Evolutionary conservation across 2,797 vertebrate species (phyloP), one percentile per base, ranked within the genome.

Genomic region (Galago senegalensis): DNA sequence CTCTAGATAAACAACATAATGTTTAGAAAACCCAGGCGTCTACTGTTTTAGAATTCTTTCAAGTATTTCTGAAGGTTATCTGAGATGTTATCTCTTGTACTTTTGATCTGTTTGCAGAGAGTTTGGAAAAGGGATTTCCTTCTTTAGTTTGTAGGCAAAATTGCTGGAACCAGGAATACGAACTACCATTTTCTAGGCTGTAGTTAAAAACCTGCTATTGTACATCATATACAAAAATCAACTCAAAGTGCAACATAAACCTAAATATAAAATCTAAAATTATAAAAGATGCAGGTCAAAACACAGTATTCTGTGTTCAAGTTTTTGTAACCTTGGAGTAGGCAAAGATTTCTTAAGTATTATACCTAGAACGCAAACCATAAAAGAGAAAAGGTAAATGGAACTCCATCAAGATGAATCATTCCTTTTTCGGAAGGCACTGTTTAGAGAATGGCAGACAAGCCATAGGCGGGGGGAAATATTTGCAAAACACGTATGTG

Each of bases 1-100:
- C 77, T 81, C 21, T 93, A 77, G 86, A 87, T 97, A 94, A 96
- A 91, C 40, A 91, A 58, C 13, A 46, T 86, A 84, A 88, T 94
- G 31, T 73, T 91, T 92, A 94, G 65, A 29, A 96, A 88, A 93
- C 56, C n/a, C 76, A 84, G 31, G 65, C 31, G 14, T 90, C 63
- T 92, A 49, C 60, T 85, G 72, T 65, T 95, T 96, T 61, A 88
- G 34, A 96, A 91, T 96, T 63, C 65, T 89, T 72, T 87, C 40
- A 93, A 96, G 72, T 46, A 21, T 72, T 94, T 90, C 70, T 93
- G 37, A 29, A 87, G 56, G 63, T 76, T 91, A 87, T 75, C 85
- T 88, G 80, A 34, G 70, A 84, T 46, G 16, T 65, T 87, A 77
- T 75, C 46, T 93, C 67, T 93, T 92, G 72, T 27, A 93, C 21